Base-by-base conservation (phyloP, 2,888 invertebrate species). In the Brachyopa scutellaris region DNA sequence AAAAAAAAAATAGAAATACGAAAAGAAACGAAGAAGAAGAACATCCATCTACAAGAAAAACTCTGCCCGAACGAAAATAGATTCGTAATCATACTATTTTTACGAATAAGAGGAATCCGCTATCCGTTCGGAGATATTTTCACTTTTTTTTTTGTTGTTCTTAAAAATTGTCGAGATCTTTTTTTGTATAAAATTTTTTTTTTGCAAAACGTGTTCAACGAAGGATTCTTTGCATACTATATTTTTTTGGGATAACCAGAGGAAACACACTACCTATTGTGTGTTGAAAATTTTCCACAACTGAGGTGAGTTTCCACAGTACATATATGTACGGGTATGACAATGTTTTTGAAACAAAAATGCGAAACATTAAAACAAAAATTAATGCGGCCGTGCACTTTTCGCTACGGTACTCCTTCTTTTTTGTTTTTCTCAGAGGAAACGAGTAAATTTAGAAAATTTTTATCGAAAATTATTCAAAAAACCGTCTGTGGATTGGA, bases 71-170 rank as follows among this genome's bases (percentile, higher is more conserved):
- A 38, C 82, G 47, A 76, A 82, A 82, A 82, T 82, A 82, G 82
- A 82, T 77, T 77, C 66, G 77, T 77, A 77, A 59, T 77, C 77
- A 55, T 72, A 66, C 82, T 82, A 82, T 82, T 82, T 82, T 66
- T 82, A 82, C 82, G 49, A 66, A 70, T 47, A 66, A 64, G 53
- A 82, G 76, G 76, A 82, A 82, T 76, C 55, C 76, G 70, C 76
- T 64, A 78, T 72, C 21, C 49, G 72, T 73, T 79, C 72, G 45
- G 66, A 73, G 72, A 73, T 66, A 59, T 73, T 66, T 73, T 33
- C 53, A 53, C 40, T 53, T 40, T 66, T 66, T 45, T 49, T 23
- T 70, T 36, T 53, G 8, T 49, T 51, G 33, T 55, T 66, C 26
- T 26, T 26, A 82, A 66, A 76, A 76, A 64, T 70, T 59, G 74